Conservation (phyloP, 2,888 invertebrate species). For the Hypercompe scribonia region DNA sequence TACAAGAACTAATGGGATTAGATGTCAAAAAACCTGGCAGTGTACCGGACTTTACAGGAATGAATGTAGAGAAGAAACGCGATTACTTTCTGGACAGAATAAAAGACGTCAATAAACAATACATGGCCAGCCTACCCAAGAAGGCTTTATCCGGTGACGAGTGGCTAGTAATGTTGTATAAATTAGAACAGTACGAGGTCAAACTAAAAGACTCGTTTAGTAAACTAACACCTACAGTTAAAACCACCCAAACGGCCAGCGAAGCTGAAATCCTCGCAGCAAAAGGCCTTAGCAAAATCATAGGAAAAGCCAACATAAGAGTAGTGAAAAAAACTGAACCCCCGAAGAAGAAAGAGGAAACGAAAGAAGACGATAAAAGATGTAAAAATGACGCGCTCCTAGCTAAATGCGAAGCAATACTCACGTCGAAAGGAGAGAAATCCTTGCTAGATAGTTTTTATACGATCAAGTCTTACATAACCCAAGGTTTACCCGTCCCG, state of each 20-base stretch:
- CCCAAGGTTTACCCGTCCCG: conserved; percentile 75
- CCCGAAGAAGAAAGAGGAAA: conserved; percentile 51
- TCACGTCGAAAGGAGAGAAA: conserved; percentile 77
- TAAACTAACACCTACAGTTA: conserved; percentile 60
- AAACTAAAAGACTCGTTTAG: conserved; percentile 70
- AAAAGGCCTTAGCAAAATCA: conserved; percentile 80
- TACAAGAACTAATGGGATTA: conserved; percentile 75
- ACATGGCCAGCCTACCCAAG: conserved; percentile 76
- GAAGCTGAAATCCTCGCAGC: conserved; percentile 82
- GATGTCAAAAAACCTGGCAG: conserved; percentile 62
- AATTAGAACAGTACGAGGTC: conserved; percentile 71
- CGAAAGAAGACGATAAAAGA: conserved; percentile 56
- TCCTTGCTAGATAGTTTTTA: conserved; percentile 76
- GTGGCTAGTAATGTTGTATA: conserved; percentile 77
- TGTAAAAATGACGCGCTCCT: conserved; percentile 70
- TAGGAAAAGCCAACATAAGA: conserved; percentile 69
- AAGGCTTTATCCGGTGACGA: conserved; percentile 73
- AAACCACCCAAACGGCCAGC: conserved; percentile 62
- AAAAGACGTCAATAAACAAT: conserved; percentile 70
- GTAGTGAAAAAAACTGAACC: conserved; percentile 61
- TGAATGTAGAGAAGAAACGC: conserved; percentile 66
- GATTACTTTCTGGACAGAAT: conserved; percentile 73
- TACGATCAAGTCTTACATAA: conserved; percentile 77
- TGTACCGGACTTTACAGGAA: conserved; percentile 62
- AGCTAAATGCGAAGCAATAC: conserved; percentile 76